Evolutionary conservation across 1,140 invertebrate genomes (phyloP).

Genomic region (Dinoponera quadriceps): DNA sequence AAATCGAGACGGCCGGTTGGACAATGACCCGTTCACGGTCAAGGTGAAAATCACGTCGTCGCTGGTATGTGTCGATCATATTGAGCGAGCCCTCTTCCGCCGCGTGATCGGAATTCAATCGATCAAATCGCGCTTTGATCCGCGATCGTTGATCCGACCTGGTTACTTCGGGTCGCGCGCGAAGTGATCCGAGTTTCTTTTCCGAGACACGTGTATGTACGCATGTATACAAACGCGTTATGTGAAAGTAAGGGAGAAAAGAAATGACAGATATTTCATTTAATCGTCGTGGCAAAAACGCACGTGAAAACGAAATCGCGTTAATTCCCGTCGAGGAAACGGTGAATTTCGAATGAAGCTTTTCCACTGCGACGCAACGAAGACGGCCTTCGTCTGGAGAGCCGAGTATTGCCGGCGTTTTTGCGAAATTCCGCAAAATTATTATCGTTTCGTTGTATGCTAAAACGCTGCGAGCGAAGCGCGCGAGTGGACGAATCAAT

Average conservation of each 20-base stretch:
- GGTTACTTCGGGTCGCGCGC: conserved; percentile 4
- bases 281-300: background rate
- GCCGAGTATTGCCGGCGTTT: background rate
- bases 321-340: background rate
- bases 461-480: background rate
- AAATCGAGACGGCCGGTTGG: conserved; percentile 38
- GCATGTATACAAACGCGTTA: background rate
- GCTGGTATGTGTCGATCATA: conserved; percentile 62
- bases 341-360: background rate
- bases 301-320: background rate
- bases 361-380: background rate
- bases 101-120: conserved; percentile 68
- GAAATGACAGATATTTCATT: background rate
- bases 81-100: conserved; percentile 60
- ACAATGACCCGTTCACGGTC: conserved; percentile 75
- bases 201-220: conserved; percentile 4
- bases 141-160: conserved; percentile 50
- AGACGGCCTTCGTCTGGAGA: background rate
- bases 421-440: background rate
- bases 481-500: background rate
- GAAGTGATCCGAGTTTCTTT: conserved; percentile 28
- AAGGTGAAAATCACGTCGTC: conserved; percentile 74
- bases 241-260: background rate
- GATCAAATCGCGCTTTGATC: conserved; percentile 47
- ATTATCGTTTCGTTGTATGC: background rate